A percentile compares a stretch with the other conserved stretches of the same genome.
These are phyloP conservation scores for Bradypodion pumilum DNA, from an alignment of 2,797 vertebrate genomes.

Conservation along the genomic window DNA sequence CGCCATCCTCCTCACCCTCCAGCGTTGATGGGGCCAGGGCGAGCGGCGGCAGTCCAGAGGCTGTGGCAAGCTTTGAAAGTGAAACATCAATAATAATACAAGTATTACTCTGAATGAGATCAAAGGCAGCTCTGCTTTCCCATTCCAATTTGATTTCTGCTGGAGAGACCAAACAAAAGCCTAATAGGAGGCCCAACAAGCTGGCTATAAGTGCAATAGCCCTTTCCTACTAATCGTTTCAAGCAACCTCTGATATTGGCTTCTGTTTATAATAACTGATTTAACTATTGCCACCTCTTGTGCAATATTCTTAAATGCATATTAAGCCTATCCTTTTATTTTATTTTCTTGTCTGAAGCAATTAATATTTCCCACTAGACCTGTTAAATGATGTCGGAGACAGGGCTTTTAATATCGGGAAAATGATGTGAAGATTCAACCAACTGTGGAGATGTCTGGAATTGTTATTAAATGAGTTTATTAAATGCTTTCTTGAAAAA, in stretches of 20 bases:
- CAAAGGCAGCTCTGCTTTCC: neutral
- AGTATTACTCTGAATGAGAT: no score
- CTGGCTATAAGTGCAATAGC: neutral
- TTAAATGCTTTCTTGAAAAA: conserved; percentile 17
- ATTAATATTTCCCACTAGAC: conserved; percentile 5
- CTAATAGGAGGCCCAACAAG: no score
- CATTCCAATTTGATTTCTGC: neutral
- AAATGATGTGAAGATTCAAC: conserved; percentile 22
- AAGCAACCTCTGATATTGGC: neutral
- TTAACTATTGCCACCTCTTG: neutral
- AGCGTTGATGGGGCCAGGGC: no score
- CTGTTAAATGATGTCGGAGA: conserved; percentile 19
- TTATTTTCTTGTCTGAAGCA: neutral
- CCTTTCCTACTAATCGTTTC: neutral
- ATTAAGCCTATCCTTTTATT: neutral
- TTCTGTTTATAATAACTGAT: neutral
- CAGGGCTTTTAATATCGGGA: conserved; percentile 9
- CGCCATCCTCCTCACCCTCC: no score
- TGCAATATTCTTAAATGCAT: neutral
- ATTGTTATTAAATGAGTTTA: neutral
- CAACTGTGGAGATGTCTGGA: neutral
- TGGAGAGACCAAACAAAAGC: neutral
- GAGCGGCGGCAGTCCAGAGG: no score
- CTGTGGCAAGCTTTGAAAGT: no score
- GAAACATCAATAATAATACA: no score